Conservation (phyloP, 1,140 invertebrate species). For the Brachionus koreanus region DNA sequence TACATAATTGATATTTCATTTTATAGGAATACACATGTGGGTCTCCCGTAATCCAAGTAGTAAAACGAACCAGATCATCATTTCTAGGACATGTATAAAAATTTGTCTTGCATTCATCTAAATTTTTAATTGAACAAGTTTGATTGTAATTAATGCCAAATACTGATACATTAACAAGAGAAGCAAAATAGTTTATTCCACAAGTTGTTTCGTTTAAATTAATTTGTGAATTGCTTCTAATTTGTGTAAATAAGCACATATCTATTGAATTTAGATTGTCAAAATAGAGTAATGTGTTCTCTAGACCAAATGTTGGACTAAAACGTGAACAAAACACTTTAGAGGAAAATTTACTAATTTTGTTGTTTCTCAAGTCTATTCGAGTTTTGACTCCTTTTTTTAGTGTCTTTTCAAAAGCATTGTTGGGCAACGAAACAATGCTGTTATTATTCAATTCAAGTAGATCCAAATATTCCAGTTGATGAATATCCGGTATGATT, state of each 20-base stretch:
- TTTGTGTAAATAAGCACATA: background rate
- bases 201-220: background rate
- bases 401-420: background rate
- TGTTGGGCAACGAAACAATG: background rate
- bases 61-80: background rate
- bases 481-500: background rate
- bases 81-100: slow-evolving; percentile 3
- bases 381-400: background rate
- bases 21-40: slow-evolving; percentile 10
- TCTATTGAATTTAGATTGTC: background rate
- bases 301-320: background rate
- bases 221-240: background rate
- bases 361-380: background rate
- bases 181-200: background rate
- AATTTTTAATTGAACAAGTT: background rate
- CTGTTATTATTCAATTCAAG: background rate
- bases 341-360: background rate
- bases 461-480: background rate
- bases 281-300: background rate
- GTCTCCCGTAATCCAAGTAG: slow-evolving; percentile 19
- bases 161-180: background rate
- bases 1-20: background rate
- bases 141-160: background rate
- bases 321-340: slow-evolving; percentile 17
- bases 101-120: background rate